Conservation (phyloP, 2,888 invertebrate species). For the Mycalesis mineus region DNA sequence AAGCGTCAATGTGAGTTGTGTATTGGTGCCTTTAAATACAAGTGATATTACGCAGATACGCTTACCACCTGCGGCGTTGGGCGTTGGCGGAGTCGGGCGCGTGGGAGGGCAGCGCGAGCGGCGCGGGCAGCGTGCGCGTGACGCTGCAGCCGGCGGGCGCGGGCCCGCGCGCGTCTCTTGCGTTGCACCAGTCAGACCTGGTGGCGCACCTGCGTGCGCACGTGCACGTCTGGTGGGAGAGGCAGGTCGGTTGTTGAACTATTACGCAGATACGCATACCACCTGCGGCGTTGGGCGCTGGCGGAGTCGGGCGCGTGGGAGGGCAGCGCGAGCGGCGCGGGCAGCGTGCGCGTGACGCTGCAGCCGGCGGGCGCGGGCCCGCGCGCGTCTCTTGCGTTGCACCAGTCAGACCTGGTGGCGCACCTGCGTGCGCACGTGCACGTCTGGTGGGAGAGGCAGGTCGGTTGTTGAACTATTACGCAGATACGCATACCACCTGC, state of each 20-base stretch:
- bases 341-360: constrained; percentile 84
- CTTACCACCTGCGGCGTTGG: constrained; percentile 93
- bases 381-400: constrained; percentile 88
- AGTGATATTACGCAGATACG: constrained; percentile 77
- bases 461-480: constrained; percentile 20
- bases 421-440: constrained; percentile 95
- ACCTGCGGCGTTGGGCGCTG: constrained; percentile 91
- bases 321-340: constrained; percentile 74
- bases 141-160: constrained; percentile 93
- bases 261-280: constrained; percentile 86
- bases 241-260: constrained; percentile 46
- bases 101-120: constrained; percentile 81
- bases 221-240: constrained; percentile 97
- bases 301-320: constrained; percentile 89
- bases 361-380: constrained; percentile 94
- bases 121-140: constrained; percentile 79
- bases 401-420: constrained; percentile 92
- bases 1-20: too few relatives aligned
- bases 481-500: constrained; percentile 91
- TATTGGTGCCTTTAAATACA: too few relatives aligned
- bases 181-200: constrained; percentile 90
- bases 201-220: constrained; percentile 95
- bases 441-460: constrained; percentile 93
- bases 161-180: constrained; percentile 88
- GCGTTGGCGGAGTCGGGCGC: constrained; percentile 90